These are phyloP conservation scores for Ochropleura plecta DNA, from an alignment of 2,888 invertebrate species.

Conservation along the genomic window DNA sequence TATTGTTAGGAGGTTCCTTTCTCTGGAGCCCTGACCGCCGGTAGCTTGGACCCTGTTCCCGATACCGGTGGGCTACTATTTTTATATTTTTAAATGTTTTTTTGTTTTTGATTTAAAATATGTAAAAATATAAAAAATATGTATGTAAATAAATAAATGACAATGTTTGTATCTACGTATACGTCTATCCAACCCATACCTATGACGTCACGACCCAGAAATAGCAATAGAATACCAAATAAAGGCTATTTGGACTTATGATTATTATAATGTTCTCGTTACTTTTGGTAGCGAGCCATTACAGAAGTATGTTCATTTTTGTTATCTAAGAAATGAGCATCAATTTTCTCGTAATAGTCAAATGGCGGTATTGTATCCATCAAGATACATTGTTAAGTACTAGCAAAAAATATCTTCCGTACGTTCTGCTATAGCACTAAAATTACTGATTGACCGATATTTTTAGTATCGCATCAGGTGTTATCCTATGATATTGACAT, in stretches of 20 bases:
- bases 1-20: too few species aligned
- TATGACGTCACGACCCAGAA: constrained; percentile 20
- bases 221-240: constrained; percentile 33
- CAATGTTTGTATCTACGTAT: not conserved
- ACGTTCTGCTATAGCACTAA: not conserved
- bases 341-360: constrained; percentile 16
- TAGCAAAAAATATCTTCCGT: not conserved
- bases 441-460: not conserved
- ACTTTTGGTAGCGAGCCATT: constrained; percentile 40
- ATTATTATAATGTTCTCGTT: constrained; percentile 47
- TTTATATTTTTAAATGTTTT: too few species aligned
- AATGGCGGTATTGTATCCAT: not conserved
- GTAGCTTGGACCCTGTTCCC: too few species aligned
- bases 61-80: too few species aligned
- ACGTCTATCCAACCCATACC: not conserved
- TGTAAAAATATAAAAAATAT: too few species aligned
- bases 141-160: too few species aligned
- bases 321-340: constrained; percentile 34
- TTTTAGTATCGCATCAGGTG: not conserved
- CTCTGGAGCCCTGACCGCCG: too few species aligned
- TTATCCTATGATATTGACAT: not conserved
- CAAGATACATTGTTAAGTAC: not conserved
- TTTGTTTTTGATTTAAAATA: too few species aligned
- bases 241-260: constrained; percentile 34
- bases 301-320: constrained; percentile 32